Evolutionary conservation across 2,113 vertebrate genomes (phyloP).

Genomic region (Leucoraja erinaceus): DNA sequence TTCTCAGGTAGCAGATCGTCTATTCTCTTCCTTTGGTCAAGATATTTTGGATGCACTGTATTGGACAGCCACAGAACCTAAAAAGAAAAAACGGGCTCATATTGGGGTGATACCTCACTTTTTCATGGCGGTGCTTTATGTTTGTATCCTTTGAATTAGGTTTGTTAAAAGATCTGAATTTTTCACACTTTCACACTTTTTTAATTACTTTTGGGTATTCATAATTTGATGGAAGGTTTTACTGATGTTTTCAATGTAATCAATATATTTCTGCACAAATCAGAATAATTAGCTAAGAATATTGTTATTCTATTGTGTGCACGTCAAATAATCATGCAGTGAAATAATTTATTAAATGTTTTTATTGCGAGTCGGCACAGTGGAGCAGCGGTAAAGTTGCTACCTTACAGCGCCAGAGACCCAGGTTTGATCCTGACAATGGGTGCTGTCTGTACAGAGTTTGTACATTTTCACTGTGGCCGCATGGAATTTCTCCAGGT

Average conservation of each 20-base stretch:
- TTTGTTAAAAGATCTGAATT: not conserved
- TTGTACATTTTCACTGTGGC: too few relatives aligned
- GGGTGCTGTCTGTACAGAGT: too few relatives aligned
- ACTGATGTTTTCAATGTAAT: not conserved
- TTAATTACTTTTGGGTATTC: not conserved
- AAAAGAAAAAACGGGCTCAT: conserved; percentile 84
- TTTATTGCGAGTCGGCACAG: not conserved
- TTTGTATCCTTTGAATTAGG: conserved; percentile 81
- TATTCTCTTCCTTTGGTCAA: conserved; percentile 96
- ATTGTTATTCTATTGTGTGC: not conserved
- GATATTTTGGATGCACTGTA: conserved; percentile 96
- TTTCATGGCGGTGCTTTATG: conserved; percentile 90
- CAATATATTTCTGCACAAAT: not conserved
- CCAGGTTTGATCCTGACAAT: too few relatives aligned
- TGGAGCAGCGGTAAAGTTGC: too few relatives aligned
- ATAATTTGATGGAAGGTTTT: not conserved
- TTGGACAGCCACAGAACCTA: conserved; percentile 96
- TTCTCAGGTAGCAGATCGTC: conserved; percentile 85
- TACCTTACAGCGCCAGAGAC: too few relatives aligned
- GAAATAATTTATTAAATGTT: not conserved
- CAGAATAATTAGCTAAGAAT: not conserved
- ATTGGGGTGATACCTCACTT: conserved; percentile 94
- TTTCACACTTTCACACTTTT: not conserved
- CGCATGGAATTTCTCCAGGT: too few relatives aligned
- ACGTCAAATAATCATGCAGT: not conserved